Base-by-base conservation (phyloP, 2,797 vertebrate species). In the Smutsia gigantea region DNA sequence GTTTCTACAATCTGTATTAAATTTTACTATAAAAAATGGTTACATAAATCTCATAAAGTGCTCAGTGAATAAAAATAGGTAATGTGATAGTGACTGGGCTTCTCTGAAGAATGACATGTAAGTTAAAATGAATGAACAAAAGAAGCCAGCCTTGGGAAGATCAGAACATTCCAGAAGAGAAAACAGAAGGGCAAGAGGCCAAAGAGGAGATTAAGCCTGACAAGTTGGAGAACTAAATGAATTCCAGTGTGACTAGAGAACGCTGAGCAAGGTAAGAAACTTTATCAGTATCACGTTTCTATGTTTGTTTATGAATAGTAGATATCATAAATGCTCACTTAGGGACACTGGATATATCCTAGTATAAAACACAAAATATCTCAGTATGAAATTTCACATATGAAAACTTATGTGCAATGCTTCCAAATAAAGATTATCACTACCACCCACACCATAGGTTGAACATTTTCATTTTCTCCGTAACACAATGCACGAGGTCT, bases 101-200 rank as follows among this genome's bases (percentile, higher is more conserved):
- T 55, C 84, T 81, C 64, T 87, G 17, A 92, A 31, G 10, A 93
- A 17, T 78, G 68, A 78, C 15, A 95, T 51, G 78, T 84, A 92
- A 92, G 27, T 29, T 89, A 93, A 96, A 72, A 11, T 63, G 13
- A 90, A 94, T 64, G 25, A 95, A 57, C 53, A 37, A 91, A 87
- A 81, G n/a, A 82, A 79, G 55, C 15, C 19, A 94, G 69, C 2
- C 66, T 75, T 31, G 46, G 71, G 39, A 64, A 95, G 23, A 63
- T 34, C 34, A 81, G 51, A 91, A 91, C 21, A 92, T 68, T 71
- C 64, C 57, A 93, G 79, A 86, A 86, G 12, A 93, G 31, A 86
- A 92, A 42, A 64, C 0, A 81, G 39, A 71, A 3, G 19, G 29
- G 13, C 46, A 39, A 79, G 78, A 61, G 9, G n/a, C 51, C 74